phyloP scores from a whole-genome alignment of 92 coral and sea anemone genomes.

The Paragorgia papillata region DNA sequence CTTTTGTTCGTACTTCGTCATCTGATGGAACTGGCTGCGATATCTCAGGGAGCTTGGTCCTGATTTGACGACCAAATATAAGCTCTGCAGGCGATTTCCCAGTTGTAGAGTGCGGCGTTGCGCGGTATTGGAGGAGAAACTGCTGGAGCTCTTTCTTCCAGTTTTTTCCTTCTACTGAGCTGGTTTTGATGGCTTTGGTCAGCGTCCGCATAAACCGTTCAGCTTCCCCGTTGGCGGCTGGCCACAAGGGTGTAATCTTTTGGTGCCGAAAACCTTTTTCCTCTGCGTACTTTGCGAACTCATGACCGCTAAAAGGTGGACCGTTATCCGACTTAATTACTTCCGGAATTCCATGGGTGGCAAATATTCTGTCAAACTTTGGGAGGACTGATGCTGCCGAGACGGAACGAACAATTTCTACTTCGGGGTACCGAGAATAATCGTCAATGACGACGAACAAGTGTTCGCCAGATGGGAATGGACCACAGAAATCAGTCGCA shows the following conservation, averaged over 20 bases:
- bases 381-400: constrained; percentile 36
- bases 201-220: constrained; percentile 49
- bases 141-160: constrained; percentile 48
- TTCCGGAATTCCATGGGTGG: constrained; percentile 47
- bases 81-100: constrained; percentile 41
- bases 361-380: constrained; percentile 30
- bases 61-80: constrained; percentile 25
- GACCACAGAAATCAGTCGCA: constrained; percentile 42
- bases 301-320: constrained; percentile 52
- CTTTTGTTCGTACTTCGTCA: constrained; percentile 23
- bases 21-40: constrained; percentile 1
- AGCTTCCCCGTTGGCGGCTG: constrained; percentile 44
- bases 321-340: constrained; percentile 47
- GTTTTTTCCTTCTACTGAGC: constrained; percentile 26
- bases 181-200: constrained; percentile 13
- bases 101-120: constrained; percentile 46
- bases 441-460: constrained; percentile 44
- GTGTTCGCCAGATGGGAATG: constrained; percentile 45
- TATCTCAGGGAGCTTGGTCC: constrained; percentile 34
- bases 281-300: constrained; percentile 29
- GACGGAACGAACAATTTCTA: constrained; percentile 26
- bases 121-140: constrained; percentile 50
- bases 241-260: constrained; percentile 46
- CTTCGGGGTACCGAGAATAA: constrained; percentile 39
- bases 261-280: constrained; percentile 47